Conservation (phyloP, 1,140 invertebrate genomes). For the Drosophila kikkawai region DNA sequence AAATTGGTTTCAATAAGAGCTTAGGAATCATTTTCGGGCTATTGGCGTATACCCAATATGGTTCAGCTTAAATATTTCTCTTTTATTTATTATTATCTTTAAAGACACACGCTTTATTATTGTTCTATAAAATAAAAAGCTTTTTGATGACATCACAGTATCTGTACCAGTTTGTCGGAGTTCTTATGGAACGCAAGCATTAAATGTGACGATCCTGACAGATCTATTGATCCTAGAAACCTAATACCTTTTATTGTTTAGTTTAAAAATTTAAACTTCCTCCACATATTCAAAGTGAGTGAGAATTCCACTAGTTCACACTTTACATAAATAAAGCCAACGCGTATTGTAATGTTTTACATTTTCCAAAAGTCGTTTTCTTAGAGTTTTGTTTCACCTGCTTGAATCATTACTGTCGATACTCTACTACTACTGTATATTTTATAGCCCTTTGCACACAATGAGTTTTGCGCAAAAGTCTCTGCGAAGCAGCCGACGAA, state of each 20-base stretch:
- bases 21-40: too few species aligned
- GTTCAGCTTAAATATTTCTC: neutral
- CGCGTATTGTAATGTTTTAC: neutral
- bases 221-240: neutral
- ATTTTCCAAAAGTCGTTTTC: neutral
- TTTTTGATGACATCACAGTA: neutral
- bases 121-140: too few species aligned
- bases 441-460: slow-evolving; percentile 2
- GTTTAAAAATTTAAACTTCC: too few species aligned
- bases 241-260: neutral
- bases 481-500: slow-evolving; percentile 3
- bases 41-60: neutral
- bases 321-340: neutral
- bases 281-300: too few species aligned
- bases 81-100: neutral
- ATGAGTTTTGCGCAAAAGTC: slow-evolving; percentile 27
- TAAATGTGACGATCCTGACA: too few species aligned
- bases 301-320: neutral
- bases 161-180: too few species aligned
- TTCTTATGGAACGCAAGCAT: too few species aligned
- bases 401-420: slow-evolving; percentile 7
- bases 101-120: neutral
- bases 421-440: slow-evolving; percentile 12
- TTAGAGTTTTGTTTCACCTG: slow-evolving; percentile 23
- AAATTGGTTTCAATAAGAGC: neutral